Conservation (phyloP, 1,140 invertebrate genomes). For the Conus ventricosus region DNA sequence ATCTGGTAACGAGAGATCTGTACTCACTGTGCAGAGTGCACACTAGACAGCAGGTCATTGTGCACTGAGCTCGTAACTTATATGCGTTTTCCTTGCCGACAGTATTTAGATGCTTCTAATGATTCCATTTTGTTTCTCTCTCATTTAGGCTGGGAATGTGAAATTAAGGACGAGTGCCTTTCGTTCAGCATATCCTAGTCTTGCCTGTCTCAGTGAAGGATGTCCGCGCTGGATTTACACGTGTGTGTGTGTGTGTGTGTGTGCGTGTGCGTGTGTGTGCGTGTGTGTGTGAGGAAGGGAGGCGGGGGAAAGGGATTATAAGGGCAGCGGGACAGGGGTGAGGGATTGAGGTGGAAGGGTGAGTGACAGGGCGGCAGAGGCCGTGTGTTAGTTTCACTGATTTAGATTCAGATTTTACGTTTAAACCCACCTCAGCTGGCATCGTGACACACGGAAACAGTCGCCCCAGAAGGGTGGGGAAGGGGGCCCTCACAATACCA, state of each 20-base stretch:
- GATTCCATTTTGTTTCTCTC: background rate
- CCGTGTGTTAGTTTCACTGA: too few species aligned
- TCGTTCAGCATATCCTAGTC: background rate
- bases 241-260: background rate
- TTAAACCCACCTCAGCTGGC: too few species aligned
- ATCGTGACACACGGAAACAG: too few species aligned
- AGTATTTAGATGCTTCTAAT: background rate
- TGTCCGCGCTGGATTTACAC: background rate
- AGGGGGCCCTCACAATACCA: too few species aligned
- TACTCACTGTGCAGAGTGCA: too few species aligned
- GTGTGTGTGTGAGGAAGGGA: background rate
- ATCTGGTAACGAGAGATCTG: too few species aligned
- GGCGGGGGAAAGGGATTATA: too few species aligned
- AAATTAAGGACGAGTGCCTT: background rate
- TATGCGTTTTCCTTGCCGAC: background rate
- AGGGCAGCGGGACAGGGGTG: too few species aligned
- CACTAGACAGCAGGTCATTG: background rate
- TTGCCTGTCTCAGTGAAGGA: background rate
- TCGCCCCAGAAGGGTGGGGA: too few species aligned
- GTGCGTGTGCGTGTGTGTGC: background rate
- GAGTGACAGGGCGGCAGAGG: too few species aligned
- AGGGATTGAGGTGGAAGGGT: too few species aligned
- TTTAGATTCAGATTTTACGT: too few species aligned
- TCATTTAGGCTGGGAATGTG: background rate
- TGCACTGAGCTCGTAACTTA: background rate